A percentile compares a stretch with the other conserved stretches of the same genome.
Conservation (phyloP, 2,888 invertebrate genomes). For the Sminthurinus aureus region DNA sequence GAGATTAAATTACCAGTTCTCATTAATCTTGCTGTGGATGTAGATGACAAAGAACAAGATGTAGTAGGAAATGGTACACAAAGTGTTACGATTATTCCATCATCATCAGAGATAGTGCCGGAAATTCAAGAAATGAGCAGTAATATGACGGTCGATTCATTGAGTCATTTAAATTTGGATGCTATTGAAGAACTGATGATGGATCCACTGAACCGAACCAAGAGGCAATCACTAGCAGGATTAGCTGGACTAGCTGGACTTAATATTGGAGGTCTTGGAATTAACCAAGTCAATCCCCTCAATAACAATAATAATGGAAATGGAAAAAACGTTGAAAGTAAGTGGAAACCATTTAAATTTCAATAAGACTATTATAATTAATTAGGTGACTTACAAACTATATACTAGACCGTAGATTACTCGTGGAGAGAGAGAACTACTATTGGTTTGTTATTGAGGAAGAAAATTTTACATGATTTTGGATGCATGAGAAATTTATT, state of each 20-base stretch:
- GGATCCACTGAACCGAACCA: background rate
- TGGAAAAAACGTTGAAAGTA: background rate
- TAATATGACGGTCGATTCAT: background rate
- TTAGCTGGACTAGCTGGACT: background rate
- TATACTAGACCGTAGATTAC: too few relatives aligned
- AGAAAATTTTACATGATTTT: too few relatives aligned
- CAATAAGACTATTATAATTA: background rate
- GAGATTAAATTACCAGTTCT: background rate
- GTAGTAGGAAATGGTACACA: background rate
- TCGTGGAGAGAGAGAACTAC: too few relatives aligned
- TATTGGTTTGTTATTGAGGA: too few relatives aligned
- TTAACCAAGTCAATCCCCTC: background rate
- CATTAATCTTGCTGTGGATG: background rate
- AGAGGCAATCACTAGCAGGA: constrained; percentile 2
- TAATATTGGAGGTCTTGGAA: background rate
- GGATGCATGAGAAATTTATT: too few relatives aligned
- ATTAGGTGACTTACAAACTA: too few relatives aligned
- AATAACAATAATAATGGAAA: background rate
- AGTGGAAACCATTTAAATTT: background rate
- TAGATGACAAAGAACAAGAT: background rate
- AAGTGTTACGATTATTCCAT: background rate
- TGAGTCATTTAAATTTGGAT: background rate
- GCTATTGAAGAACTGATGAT: background rate
- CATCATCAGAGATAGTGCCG: background rate
- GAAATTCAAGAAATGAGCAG: background rate